Evolutionary conservation across 2,113 vertebrate genomes (phyloP).

Genomic region (Mormyrus iriodes): DNA sequence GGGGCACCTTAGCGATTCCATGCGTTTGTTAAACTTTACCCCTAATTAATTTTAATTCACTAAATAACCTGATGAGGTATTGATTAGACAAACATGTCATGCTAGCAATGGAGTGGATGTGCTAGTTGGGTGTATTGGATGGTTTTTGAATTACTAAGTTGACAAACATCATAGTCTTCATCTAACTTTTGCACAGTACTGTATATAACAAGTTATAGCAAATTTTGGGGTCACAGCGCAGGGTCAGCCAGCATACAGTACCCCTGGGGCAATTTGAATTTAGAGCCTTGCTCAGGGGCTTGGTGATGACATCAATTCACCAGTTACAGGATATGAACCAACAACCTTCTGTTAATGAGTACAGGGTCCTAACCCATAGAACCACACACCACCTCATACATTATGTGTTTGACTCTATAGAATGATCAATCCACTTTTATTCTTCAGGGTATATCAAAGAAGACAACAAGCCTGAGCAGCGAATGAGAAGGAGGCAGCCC

Average conservation of each 20-base stretch:
- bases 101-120: not conserved
- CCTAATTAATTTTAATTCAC: not conserved
- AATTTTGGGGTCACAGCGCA: not conserved
- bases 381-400: not conserved
- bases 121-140: not conserved
- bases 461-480: constrained; percentile 69
- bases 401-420: not conserved
- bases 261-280: not conserved
- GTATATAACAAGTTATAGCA: not conserved
- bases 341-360: not conserved
- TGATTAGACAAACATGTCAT: not conserved
- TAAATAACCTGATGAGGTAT: not conserved
- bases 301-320: not conserved
- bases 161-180: not conserved
- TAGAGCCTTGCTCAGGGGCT: not conserved
- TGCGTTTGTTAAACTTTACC: not conserved
- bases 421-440: not conserved
- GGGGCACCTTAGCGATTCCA: not conserved
- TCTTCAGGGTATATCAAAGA: constrained; percentile 87
- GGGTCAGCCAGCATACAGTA: not conserved
- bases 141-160: not conserved
- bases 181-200: not conserved
- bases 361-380: not conserved
- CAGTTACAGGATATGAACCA: not conserved
- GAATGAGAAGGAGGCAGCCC: constrained; percentile 77